phyloP scores from a whole-genome alignment of 2,888 invertebrate genomes.

The Ceriagrion tenellum region DNA sequence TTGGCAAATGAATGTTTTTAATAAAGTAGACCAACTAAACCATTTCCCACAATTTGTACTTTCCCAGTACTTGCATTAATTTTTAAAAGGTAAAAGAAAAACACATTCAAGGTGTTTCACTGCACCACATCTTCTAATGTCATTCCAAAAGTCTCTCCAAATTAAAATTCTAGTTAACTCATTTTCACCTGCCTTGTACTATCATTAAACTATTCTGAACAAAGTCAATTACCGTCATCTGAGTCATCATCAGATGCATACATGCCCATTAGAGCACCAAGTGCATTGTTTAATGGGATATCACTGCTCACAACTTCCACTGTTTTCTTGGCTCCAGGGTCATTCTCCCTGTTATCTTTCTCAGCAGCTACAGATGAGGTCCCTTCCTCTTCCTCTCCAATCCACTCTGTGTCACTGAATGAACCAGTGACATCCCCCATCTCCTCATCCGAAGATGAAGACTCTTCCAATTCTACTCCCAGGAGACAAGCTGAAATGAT shows the following conservation, averaged over 20 bases:
- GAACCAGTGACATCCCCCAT: background rate
- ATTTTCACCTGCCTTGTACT: too few relatives aligned
- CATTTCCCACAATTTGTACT: too few relatives aligned
- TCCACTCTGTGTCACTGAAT: constrained; percentile 57
- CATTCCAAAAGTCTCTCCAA: too few relatives aligned
- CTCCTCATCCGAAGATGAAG: constrained; percentile 10
- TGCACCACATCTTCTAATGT: too few relatives aligned
- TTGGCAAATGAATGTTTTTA: too few relatives aligned
- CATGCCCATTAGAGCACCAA: constrained; percentile 81
- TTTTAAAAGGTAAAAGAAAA: too few relatives aligned
- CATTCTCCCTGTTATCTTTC: background rate
- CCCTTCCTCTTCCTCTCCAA: background rate
- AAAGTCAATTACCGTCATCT: background rate
- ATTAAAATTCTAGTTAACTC: too few relatives aligned
- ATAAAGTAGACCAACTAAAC: too few relatives aligned
- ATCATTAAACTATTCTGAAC: too few relatives aligned
- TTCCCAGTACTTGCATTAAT: too few relatives aligned
- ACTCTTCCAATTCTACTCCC: background rate
- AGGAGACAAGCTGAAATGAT: constrained; percentile 24
- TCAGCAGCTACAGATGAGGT: background rate
- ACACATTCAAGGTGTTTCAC: too few relatives aligned
- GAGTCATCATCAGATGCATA: constrained; percentile 79
- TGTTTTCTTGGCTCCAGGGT: background rate
- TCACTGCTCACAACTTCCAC: background rate
- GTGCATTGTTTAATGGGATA: constrained; percentile 79